Conservation (phyloP, 2,797 vertebrate species). For the Sebastes itinus region DNA sequence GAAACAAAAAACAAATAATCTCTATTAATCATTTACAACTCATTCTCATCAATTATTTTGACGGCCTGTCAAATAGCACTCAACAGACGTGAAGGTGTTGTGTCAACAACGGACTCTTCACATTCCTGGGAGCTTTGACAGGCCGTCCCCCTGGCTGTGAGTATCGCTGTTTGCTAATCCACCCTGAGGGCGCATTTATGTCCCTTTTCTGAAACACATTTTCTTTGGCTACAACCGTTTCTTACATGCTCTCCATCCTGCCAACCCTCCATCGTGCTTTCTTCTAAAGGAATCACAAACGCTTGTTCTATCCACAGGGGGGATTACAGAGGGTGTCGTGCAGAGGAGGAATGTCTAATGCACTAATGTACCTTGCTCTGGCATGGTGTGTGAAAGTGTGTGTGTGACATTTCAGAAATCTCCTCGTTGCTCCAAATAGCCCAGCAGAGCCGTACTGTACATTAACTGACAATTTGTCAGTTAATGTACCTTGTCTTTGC, state of each 20-base stretch:
- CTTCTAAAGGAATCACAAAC: conserved; percentile 41
- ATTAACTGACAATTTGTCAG: conserved; percentile 58
- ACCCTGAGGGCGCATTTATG: conserved; percentile 35
- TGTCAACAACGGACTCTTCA: conserved; percentile 12
- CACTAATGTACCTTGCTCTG: conserved; percentile 33
- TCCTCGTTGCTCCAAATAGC: conserved; percentile 29
- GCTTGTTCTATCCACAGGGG: conserved; percentile 41
- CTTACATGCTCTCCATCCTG: conserved; percentile 35
- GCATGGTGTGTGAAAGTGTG: conserved; percentile 2
- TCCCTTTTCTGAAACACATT: conserved; percentile 33
- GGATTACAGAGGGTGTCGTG: conserved; percentile 39
- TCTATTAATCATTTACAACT: conserved; percentile 55
- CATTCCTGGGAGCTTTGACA: conserved; percentile 12
- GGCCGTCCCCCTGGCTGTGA: neutral
- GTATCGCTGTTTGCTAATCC: conserved; percentile 32
- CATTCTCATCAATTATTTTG: conserved; percentile 41
- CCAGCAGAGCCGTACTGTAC: conserved; percentile 34
- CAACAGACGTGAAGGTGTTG: conserved; percentile 16
- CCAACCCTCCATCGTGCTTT: conserved; percentile 28
- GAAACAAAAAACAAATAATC: conserved; percentile 60
- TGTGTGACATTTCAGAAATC: conserved; percentile 12
- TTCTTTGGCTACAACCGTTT: conserved; percentile 31
- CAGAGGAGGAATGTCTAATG: conserved; percentile 31
- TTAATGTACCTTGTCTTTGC: conserved; percentile 40
- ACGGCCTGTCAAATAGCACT: conserved; percentile 19